Conservation (phyloP, 2,888 invertebrate species). For the Heliothis peltigera region DNA sequence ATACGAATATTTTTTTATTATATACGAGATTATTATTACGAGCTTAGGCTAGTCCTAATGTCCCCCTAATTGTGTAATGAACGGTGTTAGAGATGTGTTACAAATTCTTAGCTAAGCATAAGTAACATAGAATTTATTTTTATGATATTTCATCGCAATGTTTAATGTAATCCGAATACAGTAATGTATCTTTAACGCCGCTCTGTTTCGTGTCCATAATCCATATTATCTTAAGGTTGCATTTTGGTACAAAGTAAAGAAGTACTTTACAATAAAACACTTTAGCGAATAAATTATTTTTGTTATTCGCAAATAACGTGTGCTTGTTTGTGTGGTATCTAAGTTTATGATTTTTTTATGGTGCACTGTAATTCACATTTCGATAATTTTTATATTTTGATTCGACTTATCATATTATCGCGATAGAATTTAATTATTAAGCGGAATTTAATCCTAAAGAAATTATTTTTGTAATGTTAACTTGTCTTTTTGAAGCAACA, state of each 20-base stretch:
- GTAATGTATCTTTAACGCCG: conserved; percentile 67
- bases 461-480: conserved; percentile 45
- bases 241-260: conserved; percentile 85
- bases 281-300: conserved; percentile 57
- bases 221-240: conserved; percentile 71
- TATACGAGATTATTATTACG: conserved; percentile 61
- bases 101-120: conserved; percentile 64
- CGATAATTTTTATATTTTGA: conserved; percentile 30
- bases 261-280: conserved; percentile 63
- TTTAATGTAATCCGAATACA: conserved; percentile 40
- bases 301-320: conserved; percentile 67
- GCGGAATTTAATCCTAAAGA: conserved; percentile 2
- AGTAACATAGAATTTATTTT: conserved; percentile 80
- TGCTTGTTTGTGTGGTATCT: conserved; percentile 75
- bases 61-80: conserved; percentile 71
- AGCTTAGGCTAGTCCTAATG: conserved; percentile 73
- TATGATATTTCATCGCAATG: conserved; percentile 66
- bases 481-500: background rate
- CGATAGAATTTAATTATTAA: conserved; percentile 34
- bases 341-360: conserved; percentile 53
- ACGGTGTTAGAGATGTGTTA: conserved; percentile 68
- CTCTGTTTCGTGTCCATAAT: conserved; percentile 72
- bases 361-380: conserved; percentile 58
- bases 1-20: conserved; percentile 42
- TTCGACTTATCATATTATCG: conserved; percentile 21